A percentile compares a stretch with the other conserved stretches of the same genome.
These are phyloP conservation scores for Chaetogeoica ovagalla DNA, from an alignment of 2,888 invertebrate species.

Conservation along the genomic window DNA sequence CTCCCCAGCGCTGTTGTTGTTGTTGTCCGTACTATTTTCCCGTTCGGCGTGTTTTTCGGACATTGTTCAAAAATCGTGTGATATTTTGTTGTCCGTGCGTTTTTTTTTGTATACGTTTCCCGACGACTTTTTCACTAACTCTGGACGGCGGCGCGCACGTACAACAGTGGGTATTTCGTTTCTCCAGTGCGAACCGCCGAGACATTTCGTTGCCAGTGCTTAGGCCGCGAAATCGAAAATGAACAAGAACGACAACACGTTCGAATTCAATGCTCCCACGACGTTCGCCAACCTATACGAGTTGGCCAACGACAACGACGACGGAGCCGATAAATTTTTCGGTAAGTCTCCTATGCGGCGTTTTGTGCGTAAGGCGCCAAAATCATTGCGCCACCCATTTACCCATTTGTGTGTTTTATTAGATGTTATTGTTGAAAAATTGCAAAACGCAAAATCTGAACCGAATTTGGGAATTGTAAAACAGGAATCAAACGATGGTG, in stretches of 20 bases:
- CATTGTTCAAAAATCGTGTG: no score
- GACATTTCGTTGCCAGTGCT: not conserved
- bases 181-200: not conserved
- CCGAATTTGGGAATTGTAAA: slow-evolving; percentile 21
- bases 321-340: slow-evolving; percentile 34
- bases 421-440: slow-evolving; percentile 33
- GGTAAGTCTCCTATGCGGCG: slow-evolving; percentile 2
- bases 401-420: no score
- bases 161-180: no score
- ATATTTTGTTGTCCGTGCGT: not conserved
- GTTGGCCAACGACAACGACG: slow-evolving; percentile 16
- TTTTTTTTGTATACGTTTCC: not conserved
- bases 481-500: not conserved
- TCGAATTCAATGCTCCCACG: slow-evolving; percentile 34
- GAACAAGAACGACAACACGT: slow-evolving; percentile 1
- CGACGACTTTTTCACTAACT: no score
- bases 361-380: no score
- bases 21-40: not conserved
- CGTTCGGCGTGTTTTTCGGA: not conserved
- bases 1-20: no score
- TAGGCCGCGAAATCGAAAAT: no score
- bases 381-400: no score
- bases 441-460: slow-evolving; percentile 41
- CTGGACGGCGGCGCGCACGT: no score
- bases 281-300: slow-evolving; percentile 23